Evolutionary conservation across 2,113 vertebrate genomes (phyloP), one percentile per base, ranked within the genome.

Genomic region (Oryzias javanicus): DNA sequence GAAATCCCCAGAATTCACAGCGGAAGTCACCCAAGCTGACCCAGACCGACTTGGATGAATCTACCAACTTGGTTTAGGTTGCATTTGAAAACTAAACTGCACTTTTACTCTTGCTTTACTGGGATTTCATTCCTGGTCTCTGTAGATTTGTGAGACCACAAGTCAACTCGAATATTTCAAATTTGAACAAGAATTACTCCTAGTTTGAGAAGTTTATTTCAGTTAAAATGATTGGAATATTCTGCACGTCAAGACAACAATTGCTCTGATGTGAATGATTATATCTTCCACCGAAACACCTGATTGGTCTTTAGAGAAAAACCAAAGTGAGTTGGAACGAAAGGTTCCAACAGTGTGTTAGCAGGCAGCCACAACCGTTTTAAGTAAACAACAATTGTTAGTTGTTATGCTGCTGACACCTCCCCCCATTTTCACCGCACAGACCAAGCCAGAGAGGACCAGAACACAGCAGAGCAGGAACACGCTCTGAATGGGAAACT

Each of bases 371-470:
- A 55, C 56, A 70, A 64, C 78, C 44, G 44, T 70, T 61, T 69
- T 77, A 83, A 67, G 72, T 78, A 87, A 85, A 88, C 80, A 74
- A 22, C 71, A 61, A 78, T 86, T 89, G 83, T 83, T 85, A 50
- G 72, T 74, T 60, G 77, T 81, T 76, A 50, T 79, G 72, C 57
- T 77, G 69, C 72, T 81, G 82, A 79, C 70, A 22, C 67, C 64
- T 72, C 64, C 68, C 29, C 72, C 65, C 65, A 35, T n/a, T 29
- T 57, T 64, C 45, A 55, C 58, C 67, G 70, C 69, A 77, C 15
- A 74, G 80, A 78, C 50, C 25, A 3, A 60, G 66, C 84, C 74
- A 84, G 89, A 86, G 82, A 89, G 60, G 78, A 79, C 78, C 78
- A 87, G 80, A 85, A 88, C 69, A 82, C 75, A 67, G 69, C 78